Base-by-base conservation (phyloP, 2,113 vertebrate genomes). In the Pterophyllum scalare region DNA sequence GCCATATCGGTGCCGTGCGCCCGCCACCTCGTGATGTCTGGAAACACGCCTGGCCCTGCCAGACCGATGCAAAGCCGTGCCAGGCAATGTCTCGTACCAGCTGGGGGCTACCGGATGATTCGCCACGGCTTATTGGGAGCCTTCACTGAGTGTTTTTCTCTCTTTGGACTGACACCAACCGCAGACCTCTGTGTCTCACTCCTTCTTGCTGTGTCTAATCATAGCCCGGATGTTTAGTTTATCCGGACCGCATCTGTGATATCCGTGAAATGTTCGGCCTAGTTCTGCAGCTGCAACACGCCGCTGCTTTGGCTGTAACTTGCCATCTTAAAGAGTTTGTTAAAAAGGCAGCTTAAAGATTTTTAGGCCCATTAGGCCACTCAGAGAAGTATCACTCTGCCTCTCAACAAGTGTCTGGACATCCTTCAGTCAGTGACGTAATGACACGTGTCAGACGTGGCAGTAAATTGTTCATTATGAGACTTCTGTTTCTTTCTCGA, bases 211-310 rank as follows among this genome's bases (percentile, higher is more conserved):
- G 28, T 89, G 79, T 86, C 90, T 80, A 88, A 89, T 91, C 88
- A 52, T 6, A 75, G 67, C 85, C 72, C 65, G 0, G 82, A 75
- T 75, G 82, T 84, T 76, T 7, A 19, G 33, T 80, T 91, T 84
- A 87, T 91, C 88, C 59, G 46, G 31, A 46, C 77, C 31, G 59
- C 80, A 91, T 88, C 87, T 82, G 59, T 85, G 86, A 88, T 79
- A 85, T 7, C 83, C 64, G 28, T 89, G 90, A 90, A 87, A 84
- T 88, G 81, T 80, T 85, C 52, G 24, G 77, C 88, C 89, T 83
- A 82, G 77, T 86, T 89, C 79, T 80, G 65, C 79, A 31, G 43
- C 88, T 77, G 81, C 74, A 17, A 77, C 67, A 61, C n/a, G 6
- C 26, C 19, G 20, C 46, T 24, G 77, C 72, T 70, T 72, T 54